Base-by-base conservation (phyloP, 2,113 vertebrate genomes). In the Greenwoodochromis staneri region DNA sequence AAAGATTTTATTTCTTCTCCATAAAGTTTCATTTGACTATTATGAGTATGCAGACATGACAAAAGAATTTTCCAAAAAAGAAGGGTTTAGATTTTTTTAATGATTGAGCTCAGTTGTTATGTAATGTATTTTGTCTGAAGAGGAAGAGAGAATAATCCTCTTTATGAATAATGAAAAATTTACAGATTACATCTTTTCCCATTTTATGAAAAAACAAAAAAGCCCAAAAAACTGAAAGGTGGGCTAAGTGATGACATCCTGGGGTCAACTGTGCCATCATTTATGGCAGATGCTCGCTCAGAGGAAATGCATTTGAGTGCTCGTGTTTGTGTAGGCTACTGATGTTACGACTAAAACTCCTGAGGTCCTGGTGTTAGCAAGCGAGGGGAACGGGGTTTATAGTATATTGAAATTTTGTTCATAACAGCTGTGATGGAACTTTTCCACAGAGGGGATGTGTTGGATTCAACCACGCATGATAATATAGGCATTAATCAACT, bases 121-220 rank as follows among this genome's bases (percentile, higher is more conserved):
- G 0, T 31, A 51, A 78, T 78, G 27, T 34, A 3, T n/a, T 78
- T 51, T 78, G 27, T 84, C 66, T 69, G 12, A 49, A 61, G 38
- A 81, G 19, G 29, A 31, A 4, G 27, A 49, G 13, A 73, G 13
- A 90, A 78, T 85, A 90, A 93, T 91, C 91, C 80, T 90, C 81
- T 81, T 86, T 61, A 29, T 81, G 31, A 73, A 86, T 83, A 86
- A 87, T 31, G 61, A 66, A 66, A 47, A 53, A n/a, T 49, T 63
- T 59, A 54, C 38, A 88, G 81, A 91, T 91, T 85, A 84, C 40
- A 59, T 69, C 38, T 49, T 47, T 38, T 66, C 11, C 53, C 34
- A 69, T 78, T 9, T 76, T 63, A 69, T 42, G 34, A 84, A 78
- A 36, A 31, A 78, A n/a, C 40, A 16, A 45, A 61, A 51, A 10